Evolutionary conservation across 2,888 invertebrate genomes (phyloP).

Genomic region (Ditula angustiorana): DNA sequence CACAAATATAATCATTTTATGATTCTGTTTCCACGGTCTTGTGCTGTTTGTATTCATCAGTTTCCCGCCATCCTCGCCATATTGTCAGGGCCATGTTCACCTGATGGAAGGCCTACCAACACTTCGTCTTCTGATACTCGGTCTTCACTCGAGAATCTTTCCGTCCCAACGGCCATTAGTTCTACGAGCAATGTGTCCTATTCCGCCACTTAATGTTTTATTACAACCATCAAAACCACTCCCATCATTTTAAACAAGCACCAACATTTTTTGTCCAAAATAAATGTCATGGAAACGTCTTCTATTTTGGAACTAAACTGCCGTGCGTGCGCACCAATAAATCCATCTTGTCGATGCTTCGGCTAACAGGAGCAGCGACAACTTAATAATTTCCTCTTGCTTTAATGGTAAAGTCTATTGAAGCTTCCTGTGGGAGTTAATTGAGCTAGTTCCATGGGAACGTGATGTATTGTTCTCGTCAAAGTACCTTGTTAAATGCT

Average conservation of each 20-base stretch:
- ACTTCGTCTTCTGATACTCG: no score
- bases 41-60: no score
- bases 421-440: conserved; percentile 44
- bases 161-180: no score
- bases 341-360: conserved; percentile 72
- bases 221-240: not conserved
- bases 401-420: conserved; percentile 46
- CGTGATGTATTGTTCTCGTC: conserved; percentile 28
- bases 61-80: no score
- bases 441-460: conserved; percentile 29
- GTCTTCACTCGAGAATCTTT: no score
- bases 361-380: conserved; percentile 73
- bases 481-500: conserved; percentile 8
- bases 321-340: conserved; percentile 60
- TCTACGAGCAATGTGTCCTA: no score
- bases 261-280: conserved; percentile 45
- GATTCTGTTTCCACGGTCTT: no score
- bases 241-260: not conserved
- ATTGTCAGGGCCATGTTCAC: no score
- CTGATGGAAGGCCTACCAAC: no score
- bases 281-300: conserved; percentile 46
- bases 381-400: conserved; percentile 80
- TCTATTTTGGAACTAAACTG: conserved; percentile 60
- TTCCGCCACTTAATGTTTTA: no score
- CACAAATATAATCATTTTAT: no score